Conservation (phyloP, 2,113 vertebrate species). For the Rhea americana region DNA sequence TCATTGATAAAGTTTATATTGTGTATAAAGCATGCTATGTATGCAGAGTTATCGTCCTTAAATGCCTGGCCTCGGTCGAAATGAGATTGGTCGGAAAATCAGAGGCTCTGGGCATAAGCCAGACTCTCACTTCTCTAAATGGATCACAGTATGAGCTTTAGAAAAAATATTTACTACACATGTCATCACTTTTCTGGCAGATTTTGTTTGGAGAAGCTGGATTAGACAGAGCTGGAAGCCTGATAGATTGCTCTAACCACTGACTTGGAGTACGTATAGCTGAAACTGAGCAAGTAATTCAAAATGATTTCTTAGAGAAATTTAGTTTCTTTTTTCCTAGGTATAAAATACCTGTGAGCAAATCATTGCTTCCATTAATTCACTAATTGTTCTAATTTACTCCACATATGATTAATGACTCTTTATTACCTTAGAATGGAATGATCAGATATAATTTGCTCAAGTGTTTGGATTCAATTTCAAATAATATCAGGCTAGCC, state of each 20-base stretch:
- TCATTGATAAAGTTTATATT: background rate
- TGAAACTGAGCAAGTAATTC: background rate
- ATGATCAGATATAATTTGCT: background rate
- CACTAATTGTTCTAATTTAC: background rate
- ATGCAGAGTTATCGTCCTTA: background rate
- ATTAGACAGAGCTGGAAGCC: background rate
- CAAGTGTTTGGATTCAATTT: background rate
- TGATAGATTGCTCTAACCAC: background rate
- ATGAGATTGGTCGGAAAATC: background rate
- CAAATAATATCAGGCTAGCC: background rate
- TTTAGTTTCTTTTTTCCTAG: background rate
- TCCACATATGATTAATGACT: background rate
- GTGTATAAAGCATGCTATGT: background rate
- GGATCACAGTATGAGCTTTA: background rate
- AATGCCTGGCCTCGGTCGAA: background rate
- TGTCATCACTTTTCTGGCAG: background rate
- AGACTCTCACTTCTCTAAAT: background rate
- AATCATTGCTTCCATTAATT: conserved; percentile 13
- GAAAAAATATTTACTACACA: conserved; percentile 22
- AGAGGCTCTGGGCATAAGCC: background rate
- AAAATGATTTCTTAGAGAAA: conserved; percentile 10
- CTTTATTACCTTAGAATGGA: background rate
- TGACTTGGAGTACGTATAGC: background rate
- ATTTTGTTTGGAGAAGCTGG: conserved; percentile 33
- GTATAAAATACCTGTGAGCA: background rate